Base-by-base conservation (phyloP, 2,113 vertebrate species). In the Tupaia chinensis region DNA sequence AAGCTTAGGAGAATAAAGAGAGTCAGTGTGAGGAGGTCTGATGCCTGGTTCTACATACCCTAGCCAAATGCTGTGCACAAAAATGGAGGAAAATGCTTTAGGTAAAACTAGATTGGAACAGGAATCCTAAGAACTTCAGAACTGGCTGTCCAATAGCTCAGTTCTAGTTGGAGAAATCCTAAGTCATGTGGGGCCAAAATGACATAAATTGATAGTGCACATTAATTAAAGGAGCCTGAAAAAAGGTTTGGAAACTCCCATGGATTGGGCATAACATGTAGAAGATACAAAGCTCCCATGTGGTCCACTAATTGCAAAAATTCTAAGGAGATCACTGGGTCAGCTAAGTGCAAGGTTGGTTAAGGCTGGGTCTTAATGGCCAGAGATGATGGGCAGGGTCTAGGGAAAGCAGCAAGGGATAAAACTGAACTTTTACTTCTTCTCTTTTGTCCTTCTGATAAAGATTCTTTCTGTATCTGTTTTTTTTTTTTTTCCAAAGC, bases 1-100 rank as follows among this genome's bases (percentile, higher is more conserved):
- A 14, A 60, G 81, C 58, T 89, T n/a, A 95, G 34, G 58, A 89
- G 58, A 96, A 86, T 27, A 72, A 76, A 85, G 61, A 32, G 29
- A 89, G 9, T 2, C 22, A 22, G 5, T 13, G 0, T 70, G 13
- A 76, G 12, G 5, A 14, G 17, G 5, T 82, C 10, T 32, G 68
- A 32, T 60, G 20, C 17, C 1, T n/a, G n/a, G n/a, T n/a, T n/a
- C n/a, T n/a, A n/a, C n/a, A n/a, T n/a, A 53, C 2, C 2, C 2
- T 15, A 58, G 12, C 9, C 66, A 87, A 94, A 29, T 14, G 10
- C 66, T 66, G 61, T 65, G 7, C 19, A 66, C 14, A 89, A n/a
- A 25, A 27, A 23, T 29, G 4, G 60, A 32, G 19, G 5, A 7
- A 63, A 58, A 91, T 73, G 65, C n/a, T 53, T 13, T 22, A 68